Percentiles rank a stretch among this genome's conserved stretches.
Evolutionary conservation across 2,113 vertebrate genomes (phyloP).

Genomic region (Neodontobutis hainanensis): DNA sequence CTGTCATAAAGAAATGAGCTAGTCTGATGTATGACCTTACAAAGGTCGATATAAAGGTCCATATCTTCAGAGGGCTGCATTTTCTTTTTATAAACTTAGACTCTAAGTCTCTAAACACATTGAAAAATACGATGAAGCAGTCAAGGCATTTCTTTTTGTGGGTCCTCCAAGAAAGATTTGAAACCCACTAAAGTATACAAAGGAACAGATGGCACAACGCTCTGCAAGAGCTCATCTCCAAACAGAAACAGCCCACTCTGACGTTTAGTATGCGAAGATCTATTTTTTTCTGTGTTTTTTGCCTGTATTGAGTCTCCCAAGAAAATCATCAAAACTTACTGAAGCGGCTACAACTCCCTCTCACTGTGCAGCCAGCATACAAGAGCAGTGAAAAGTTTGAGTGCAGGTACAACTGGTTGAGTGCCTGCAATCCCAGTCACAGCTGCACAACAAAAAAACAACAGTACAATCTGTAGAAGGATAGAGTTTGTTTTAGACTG

Average conservation of each 20-base stretch:
- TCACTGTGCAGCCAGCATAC: conserved; percentile 27
- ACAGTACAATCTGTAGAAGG: too few species aligned
- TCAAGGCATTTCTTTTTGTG: conserved; percentile 11
- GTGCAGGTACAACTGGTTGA: too few species aligned
- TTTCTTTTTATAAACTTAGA: not conserved
- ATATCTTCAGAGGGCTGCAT: not conserved
- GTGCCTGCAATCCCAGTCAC: too few species aligned
- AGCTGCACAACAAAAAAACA: too few species aligned
- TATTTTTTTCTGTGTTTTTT: conserved; percentile 21
- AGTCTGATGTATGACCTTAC: conserved; percentile 6
- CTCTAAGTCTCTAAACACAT: not conserved
- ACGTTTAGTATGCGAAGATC: conserved; percentile 31
- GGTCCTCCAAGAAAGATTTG: conserved; percentile 36
- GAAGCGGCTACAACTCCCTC: conserved; percentile 45
- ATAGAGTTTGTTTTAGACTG: too few species aligned
- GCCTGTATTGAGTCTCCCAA: conserved; percentile 14
- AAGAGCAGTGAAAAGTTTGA: too few species aligned
- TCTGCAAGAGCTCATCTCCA: conserved; percentile 47
- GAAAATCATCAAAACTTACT: conserved; percentile 30
- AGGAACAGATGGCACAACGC: conserved; percentile 63
- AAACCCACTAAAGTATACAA: conserved; percentile 43
- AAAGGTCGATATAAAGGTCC: conserved; percentile 18
- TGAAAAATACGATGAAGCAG: not conserved
- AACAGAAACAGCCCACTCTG: conserved; percentile 48
- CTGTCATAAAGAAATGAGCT: not conserved